phyloP scores from a whole-genome alignment of 2,888 invertebrate genomes.

The Rhingia rostrata region DNA sequence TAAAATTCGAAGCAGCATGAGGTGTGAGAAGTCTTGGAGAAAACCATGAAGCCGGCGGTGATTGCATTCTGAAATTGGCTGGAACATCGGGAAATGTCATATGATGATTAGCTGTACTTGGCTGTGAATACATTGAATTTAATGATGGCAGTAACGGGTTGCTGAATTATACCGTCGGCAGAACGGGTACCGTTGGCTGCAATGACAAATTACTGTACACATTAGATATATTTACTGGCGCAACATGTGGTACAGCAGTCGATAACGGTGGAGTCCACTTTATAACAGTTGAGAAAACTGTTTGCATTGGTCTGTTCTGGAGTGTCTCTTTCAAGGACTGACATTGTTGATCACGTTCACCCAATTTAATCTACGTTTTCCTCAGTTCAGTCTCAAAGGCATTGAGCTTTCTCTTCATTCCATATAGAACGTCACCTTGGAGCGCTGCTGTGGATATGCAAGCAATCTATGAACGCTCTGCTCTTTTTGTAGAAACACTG shows the following conservation, averaged over 20 bases:
- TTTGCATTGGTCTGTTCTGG: conserved; percentile 7
- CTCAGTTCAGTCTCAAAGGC: conserved; percentile 10
- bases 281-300: background rate
- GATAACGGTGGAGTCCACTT: conserved; percentile 5
- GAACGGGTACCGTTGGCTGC: conserved; percentile 11
- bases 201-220: background rate
- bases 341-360: conserved; percentile 17
- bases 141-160: conserved; percentile 6
- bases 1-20: conserved; percentile 1
- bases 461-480: background rate
- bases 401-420: background rate
- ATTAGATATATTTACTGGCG: background rate
- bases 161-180: conserved; percentile 11
- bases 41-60: conserved; percentile 14
- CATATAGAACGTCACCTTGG: background rate
- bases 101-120: conserved; percentile 5
- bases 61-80: background rate
- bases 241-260: background rate
- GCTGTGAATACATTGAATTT: background rate
- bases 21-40: conserved; percentile 16
- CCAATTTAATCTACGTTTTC: conserved; percentile 1
- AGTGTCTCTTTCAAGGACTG: conserved; percentile 12
- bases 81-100: conserved; percentile 1
- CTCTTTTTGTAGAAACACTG: background rate
- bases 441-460: background rate